Base-by-base conservation (phyloP, 2,113 vertebrate species). In the Ascaphus truei region DNA sequence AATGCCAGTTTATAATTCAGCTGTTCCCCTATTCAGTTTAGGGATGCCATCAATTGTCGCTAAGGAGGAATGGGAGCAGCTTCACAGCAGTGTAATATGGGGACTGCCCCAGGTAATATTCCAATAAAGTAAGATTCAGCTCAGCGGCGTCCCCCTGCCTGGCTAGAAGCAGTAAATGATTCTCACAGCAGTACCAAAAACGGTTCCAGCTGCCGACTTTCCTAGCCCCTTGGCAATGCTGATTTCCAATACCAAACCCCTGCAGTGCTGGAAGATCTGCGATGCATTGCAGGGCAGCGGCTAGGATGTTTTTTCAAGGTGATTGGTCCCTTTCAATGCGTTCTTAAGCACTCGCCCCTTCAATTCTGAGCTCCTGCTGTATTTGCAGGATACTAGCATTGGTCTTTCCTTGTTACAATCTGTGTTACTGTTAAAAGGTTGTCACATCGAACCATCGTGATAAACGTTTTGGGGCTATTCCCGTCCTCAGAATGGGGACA, bases 1-100 rank as follows among this genome's bases (percentile, higher is more conserved):
- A 53, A 59, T 52, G 57, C 45, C 67, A 71, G 56, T 71, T 71
- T 71, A 71, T 71, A 71, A 61, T 61, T 71, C 67, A 71, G 56
- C 56, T 71, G 56, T 52, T 71, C 33, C 4, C 67, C 29, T 57
- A 41, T 61, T 47, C 67, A 61, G 45, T 71, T 39, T 61, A 41
- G 56, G 57, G 57, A 71, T 22, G 67, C 33, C 45, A 71, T 71
- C 56, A 71, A 71, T 71, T 71, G 67, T 41, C 30, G 18, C 67
- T 71, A 71, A 71, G 47, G 67, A 71, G 67, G 51, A 52, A 11
- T 16, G 47, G 41, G 57, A 51, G 23, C 31, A 31, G 57, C 67
- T 71, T 71, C 67, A 61, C 57, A 71, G 56, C 45, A 18, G 57
- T 33, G 18, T 57, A 61, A 71, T 60, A 71, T 71, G 56, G 56